Conservation (phyloP, 1,140 invertebrate species). For the Wasmannia auropunctata region DNA sequence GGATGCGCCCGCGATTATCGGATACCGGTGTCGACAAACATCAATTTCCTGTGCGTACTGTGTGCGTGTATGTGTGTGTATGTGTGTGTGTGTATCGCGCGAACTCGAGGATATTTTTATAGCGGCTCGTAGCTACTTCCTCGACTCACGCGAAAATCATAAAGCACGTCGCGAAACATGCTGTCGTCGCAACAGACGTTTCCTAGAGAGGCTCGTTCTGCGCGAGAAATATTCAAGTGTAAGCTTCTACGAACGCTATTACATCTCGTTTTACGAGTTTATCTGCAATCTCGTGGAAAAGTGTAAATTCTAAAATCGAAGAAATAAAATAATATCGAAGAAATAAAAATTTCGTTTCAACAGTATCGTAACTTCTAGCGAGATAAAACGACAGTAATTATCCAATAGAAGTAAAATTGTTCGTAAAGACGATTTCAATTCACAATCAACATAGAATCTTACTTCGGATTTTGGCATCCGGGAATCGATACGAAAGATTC, state of each 20-base stretch:
- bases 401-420: neutral
- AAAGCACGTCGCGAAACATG: neutral
- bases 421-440: neutral
- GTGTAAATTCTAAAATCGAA: neutral
- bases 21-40: slow-evolving; percentile 37
- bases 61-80: too few relatives aligned
- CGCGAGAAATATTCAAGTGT: slow-evolving; percentile 19
- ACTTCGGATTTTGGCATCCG: neutral
- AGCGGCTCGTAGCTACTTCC: slow-evolving; percentile 1
- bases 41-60: slow-evolving; percentile 23
- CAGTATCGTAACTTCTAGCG: neutral
- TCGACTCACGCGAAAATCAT: slow-evolving; percentile 4
- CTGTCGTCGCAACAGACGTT: neutral
- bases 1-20: slow-evolving; percentile 45
- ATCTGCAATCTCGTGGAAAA: neutral
- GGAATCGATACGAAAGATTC: neutral
- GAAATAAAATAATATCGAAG: neutral
- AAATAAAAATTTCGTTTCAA: neutral
- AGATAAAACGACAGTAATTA: neutral
- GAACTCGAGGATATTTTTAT: slow-evolving; percentile 40
- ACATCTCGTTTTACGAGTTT: neutral
- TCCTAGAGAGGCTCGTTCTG: neutral
- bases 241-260: neutral
- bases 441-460: neutral
- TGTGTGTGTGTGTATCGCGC: too few relatives aligned